These are phyloP conservation scores for Augiades crinisus DNA, from an alignment of 2,888 invertebrate genomes.

Conservation along the genomic window DNA sequence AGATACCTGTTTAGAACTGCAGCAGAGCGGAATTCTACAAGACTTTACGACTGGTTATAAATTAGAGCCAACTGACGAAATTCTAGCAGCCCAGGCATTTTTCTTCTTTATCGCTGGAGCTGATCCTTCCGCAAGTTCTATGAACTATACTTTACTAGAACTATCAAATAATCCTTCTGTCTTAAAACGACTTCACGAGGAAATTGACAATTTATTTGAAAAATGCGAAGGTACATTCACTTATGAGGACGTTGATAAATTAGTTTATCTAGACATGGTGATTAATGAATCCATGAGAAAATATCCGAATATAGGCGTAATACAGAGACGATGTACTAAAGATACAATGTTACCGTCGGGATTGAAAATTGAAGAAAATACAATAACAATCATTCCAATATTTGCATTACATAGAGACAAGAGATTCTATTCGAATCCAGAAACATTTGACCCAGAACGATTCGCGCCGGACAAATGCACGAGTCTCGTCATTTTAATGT, in stretches of 20 bases:
- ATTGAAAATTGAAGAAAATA: slow-evolving; percentile 45
- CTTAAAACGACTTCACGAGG: slow-evolving; percentile 54
- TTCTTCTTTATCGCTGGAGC: slow-evolving; percentile 69
- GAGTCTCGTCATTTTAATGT: too few species aligned
- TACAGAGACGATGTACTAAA: slow-evolving; percentile 50
- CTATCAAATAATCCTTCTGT: slow-evolving; percentile 56
- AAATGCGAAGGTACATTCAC: slow-evolving; percentile 45
- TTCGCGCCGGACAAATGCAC: slow-evolving; percentile 57
- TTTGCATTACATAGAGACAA: slow-evolving; percentile 58
- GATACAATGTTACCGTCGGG: slow-evolving; percentile 48
- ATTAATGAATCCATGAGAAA: slow-evolving; percentile 56
- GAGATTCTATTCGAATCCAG: slow-evolving; percentile 56
- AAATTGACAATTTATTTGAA: slow-evolving; percentile 55
- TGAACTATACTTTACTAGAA: slow-evolving; percentile 57
- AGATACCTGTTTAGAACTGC: slow-evolving; percentile 53
- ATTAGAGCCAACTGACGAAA: slow-evolving; percentile 50
- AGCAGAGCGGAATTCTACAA: slow-evolving; percentile 47
- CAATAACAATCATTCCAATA: slow-evolving; percentile 41
- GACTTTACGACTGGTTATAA: slow-evolving; percentile 48
- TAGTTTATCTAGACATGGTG: slow-evolving; percentile 63
- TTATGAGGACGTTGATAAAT: slow-evolving; percentile 49
- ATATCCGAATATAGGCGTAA: slow-evolving; percentile 52
- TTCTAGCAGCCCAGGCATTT: slow-evolving; percentile 62
- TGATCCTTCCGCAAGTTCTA: slow-evolving; percentile 61
- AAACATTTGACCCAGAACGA: slow-evolving; percentile 68